A percentile compares a stretch with the other conserved stretches of the same genome.
Evolutionary conservation across 2,113 vertebrate species (phyloP).

Genomic region (Octodon degus): DNA sequence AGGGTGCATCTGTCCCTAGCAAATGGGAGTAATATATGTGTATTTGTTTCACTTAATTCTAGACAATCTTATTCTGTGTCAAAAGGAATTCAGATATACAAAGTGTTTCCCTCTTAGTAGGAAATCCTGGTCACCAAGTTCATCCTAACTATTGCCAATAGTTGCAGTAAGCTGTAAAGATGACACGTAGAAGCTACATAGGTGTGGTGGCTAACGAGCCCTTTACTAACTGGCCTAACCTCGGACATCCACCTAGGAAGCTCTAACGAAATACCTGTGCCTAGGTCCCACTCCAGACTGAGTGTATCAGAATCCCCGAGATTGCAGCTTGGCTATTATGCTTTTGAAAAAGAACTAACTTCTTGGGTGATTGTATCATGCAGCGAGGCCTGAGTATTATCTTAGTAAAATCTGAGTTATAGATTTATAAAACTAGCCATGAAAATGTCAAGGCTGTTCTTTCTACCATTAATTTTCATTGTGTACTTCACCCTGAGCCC

Average conservation of each 20-base stretch:
- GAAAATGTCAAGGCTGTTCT: background rate
- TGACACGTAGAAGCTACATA: background rate
- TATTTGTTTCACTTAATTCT: background rate
- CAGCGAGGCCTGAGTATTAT: background rate
- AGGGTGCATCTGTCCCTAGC: background rate
- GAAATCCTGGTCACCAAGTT: background rate
- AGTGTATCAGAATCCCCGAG: background rate
- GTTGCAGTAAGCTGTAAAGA: background rate
- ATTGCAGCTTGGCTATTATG: background rate
- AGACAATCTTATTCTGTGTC: background rate
- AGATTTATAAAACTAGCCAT: slow-evolving; percentile 1
- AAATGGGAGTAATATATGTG: background rate
- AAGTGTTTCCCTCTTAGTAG: slow-evolving; percentile 15
- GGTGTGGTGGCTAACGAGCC: background rate
- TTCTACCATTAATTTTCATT: background rate
- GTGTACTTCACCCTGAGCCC: background rate
- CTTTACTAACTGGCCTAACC: background rate
- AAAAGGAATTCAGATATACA: background rate
- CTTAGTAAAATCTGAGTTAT: background rate
- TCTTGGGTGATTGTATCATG: background rate
- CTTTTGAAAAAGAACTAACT: background rate
- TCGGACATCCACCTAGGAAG: background rate
- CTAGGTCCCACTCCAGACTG: background rate
- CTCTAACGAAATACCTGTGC: too few relatives aligned
- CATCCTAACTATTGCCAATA: background rate